These are phyloP conservation scores for Cherax destructor DNA, from an alignment of 1,140 invertebrate genomes.

Conservation along the genomic window DNA sequence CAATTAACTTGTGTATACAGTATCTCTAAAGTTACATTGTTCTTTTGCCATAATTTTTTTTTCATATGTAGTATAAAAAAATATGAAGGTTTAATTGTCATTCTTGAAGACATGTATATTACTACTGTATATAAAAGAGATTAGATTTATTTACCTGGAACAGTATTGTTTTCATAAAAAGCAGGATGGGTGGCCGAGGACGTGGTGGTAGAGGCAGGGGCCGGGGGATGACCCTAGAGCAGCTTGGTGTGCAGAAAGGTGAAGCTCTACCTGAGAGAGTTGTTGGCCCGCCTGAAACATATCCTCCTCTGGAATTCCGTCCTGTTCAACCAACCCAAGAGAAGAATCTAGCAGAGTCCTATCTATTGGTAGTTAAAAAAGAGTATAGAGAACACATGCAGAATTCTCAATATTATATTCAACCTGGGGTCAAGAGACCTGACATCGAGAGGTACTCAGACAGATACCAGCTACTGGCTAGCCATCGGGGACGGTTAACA, in stretches of 20 bases:
- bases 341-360: constrained; percentile 73
- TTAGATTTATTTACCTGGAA: neutral
- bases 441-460: constrained; percentile 83
- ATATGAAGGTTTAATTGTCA: too few relatives aligned
- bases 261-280: constrained; percentile 80
- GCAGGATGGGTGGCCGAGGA: constrained; percentile 75
- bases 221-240: constrained; percentile 78
- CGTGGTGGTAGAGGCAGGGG: constrained; percentile 76
- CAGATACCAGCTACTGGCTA: constrained; percentile 78
- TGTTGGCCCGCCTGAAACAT: constrained; percentile 82
- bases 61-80: too few relatives aligned
- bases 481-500: constrained; percentile 31
- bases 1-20: too few relatives aligned
- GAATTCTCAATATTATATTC: constrained; percentile 78
- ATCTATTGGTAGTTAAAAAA: constrained; percentile 80
- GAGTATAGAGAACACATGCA: constrained; percentile 79
- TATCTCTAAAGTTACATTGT: too few relatives aligned
- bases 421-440: constrained; percentile 77
- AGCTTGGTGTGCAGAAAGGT: constrained; percentile 80
- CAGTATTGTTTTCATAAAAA: constrained; percentile 73
- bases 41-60: too few relatives aligned
- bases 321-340: constrained; percentile 78
- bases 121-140: neutral
- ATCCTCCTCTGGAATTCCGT: constrained; percentile 80
- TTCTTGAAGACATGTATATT: neutral